Conservation (phyloP, 2,888 invertebrate genomes). For the Lathronympha strigana region DNA sequence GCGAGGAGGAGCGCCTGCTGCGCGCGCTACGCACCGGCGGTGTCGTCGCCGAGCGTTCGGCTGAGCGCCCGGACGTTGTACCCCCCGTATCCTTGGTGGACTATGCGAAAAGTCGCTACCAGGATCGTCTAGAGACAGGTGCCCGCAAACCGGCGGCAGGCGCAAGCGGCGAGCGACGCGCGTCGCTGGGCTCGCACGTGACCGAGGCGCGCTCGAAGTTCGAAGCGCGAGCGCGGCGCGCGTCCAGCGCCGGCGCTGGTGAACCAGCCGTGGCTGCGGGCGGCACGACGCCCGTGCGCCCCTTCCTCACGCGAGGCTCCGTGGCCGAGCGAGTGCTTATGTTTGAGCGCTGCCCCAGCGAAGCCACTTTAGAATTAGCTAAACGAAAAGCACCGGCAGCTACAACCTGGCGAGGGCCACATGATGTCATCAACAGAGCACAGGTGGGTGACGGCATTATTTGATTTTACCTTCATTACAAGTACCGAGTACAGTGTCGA, state of each 20-base stretch:
- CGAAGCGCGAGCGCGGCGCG: slow-evolving; percentile 78
- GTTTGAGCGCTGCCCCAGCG: slow-evolving; percentile 95
- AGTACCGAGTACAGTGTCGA: neutral
- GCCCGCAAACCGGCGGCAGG: slow-evolving; percentile 76
- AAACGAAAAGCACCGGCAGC: slow-evolving; percentile 85
- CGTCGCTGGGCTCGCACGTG: slow-evolving; percentile 78
- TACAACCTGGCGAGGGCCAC: slow-evolving; percentile 83
- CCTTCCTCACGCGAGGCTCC: slow-evolving; percentile 94
- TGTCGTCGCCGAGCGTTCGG: slow-evolving; percentile 75
- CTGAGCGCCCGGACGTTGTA: slow-evolving; percentile 78
- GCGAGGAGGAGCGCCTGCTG: slow-evolving; percentile 91
- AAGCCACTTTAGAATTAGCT: slow-evolving; percentile 86
- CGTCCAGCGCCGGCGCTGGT: slow-evolving; percentile 74
- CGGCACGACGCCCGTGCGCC: slow-evolving; percentile 87
- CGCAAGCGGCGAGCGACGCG: slow-evolving; percentile 72
- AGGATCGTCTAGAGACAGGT: slow-evolving; percentile 82
- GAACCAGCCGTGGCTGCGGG: slow-evolving; percentile 63
- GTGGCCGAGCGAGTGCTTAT: slow-evolving; percentile 95
- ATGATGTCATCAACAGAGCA: slow-evolving; percentile 83
- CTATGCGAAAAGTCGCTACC: slow-evolving; percentile 87
- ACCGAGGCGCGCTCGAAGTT: slow-evolving; percentile 81
- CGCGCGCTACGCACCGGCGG: slow-evolving; percentile 90
- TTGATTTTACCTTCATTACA: neutral
- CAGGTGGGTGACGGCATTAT: slow-evolving; percentile 66
- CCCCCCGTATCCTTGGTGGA: slow-evolving; percentile 85